Evolutionary conservation across 2,113 vertebrate genomes (phyloP).

Genomic region (Glaucidium brasilianum): DNA sequence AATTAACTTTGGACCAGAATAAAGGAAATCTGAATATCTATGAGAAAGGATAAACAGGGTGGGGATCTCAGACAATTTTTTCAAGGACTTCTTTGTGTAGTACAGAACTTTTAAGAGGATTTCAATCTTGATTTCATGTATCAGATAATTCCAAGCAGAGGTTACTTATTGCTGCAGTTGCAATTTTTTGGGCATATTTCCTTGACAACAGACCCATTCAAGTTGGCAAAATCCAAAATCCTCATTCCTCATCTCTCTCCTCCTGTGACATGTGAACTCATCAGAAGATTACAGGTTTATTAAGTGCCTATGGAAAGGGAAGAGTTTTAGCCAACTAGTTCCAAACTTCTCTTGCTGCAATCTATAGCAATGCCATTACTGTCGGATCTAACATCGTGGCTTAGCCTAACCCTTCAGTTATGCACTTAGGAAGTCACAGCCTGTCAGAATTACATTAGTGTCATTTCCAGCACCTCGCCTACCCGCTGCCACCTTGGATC

Average conservation of each 20-base stretch:
- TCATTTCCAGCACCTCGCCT: neutral
- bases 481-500: conserved; percentile 3
- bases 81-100: neutral
- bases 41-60: neutral
- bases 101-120: neutral
- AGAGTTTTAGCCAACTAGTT: neutral
- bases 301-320: neutral
- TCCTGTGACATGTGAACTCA: neutral
- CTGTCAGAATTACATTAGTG: conserved; percentile 26
- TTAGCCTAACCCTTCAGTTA: neutral
- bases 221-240: neutral
- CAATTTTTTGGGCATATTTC: neutral
- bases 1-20: neutral
- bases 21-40: neutral
- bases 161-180: neutral
- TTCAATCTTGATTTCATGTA: neutral
- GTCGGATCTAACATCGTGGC: neutral
- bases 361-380: neutral
- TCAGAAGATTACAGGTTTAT: neutral
- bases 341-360: neutral
- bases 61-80: neutral
- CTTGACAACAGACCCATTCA: neutral
- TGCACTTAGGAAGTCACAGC: conserved; percentile 10
- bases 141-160: neutral
- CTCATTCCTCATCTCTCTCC: neutral